phyloP scores from a whole-genome alignment of 2,113 vertebrate species.

The Silurus meridionalis region DNA sequence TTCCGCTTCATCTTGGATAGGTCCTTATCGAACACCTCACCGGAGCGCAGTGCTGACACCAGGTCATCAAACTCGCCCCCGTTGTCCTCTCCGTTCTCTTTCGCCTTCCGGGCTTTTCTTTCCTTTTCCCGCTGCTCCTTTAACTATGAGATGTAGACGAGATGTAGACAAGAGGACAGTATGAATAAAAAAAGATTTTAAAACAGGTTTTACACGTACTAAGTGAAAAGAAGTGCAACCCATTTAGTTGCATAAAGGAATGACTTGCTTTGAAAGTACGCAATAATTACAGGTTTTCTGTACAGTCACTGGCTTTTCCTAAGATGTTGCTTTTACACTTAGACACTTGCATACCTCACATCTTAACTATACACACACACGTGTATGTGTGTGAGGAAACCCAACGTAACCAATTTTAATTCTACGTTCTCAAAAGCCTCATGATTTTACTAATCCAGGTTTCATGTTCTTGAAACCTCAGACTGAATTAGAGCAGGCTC shows the following conservation, averaged over 20 bases:
- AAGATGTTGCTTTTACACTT: not conserved
- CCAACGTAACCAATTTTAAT: not conserved
- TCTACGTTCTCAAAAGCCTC: not conserved
- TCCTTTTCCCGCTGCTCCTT: conserved; percentile 95
- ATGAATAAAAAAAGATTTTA: not conserved
- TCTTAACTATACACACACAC: not conserved
- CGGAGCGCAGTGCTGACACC: conserved; percentile 92
- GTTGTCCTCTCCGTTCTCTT: conserved; percentile 92
- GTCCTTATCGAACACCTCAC: conserved; percentile 98
- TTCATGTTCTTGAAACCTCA: not conserved
- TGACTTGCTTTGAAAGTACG: not conserved
- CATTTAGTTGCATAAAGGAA: not conserved
- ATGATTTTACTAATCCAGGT: not conserved
- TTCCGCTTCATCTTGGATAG: conserved; percentile 97
- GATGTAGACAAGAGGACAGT: not conserved
- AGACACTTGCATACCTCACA: too few species aligned
- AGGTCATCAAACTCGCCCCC: conserved; percentile 96
- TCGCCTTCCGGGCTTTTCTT: conserved; percentile 87
- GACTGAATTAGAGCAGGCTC: not conserved
- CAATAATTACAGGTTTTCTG: not conserved
- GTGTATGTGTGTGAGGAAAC: not conserved
- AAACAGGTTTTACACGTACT: conserved; percentile 2
- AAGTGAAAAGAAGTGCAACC: not conserved
- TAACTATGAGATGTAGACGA: conserved; percentile 71
- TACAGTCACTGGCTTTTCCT: not conserved